phyloP scores from a whole-genome alignment of 2,888 invertebrate species.

The Loripinus fragilis region DNA sequence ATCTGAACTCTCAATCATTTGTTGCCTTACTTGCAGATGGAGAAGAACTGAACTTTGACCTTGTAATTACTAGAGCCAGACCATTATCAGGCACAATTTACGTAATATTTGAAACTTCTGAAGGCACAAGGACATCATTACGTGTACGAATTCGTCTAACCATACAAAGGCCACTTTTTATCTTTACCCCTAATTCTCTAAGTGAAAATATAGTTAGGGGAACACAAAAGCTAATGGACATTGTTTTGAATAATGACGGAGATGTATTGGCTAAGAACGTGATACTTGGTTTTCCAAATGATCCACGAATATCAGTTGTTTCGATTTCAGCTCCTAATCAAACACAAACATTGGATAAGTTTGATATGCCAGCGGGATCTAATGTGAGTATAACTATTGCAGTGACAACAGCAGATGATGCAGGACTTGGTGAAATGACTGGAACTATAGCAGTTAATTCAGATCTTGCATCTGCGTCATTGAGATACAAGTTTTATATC shows the following conservation, averaged over 20 bases:
- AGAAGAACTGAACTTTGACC: constrained; percentile 28
- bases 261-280: constrained; percentile 57
- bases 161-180: constrained; percentile 40
- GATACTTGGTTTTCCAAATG: constrained; percentile 48
- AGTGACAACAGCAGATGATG: constrained; percentile 34
- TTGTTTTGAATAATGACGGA: constrained; percentile 61
- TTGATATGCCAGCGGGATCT: constrained; percentile 40
- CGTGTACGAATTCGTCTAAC: constrained; percentile 37
- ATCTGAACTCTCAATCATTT: background rate
- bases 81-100: constrained; percentile 48
- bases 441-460: constrained; percentile 53
- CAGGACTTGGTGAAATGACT: constrained; percentile 52
- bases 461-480: constrained; percentile 29
- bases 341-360: background rate
- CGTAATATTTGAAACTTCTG: constrained; percentile 40
- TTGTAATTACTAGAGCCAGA: constrained; percentile 34
- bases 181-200: constrained; percentile 30
- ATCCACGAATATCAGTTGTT: constrained; percentile 52
- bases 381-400: constrained; percentile 47
- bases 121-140: constrained; percentile 42
- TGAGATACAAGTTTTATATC: constrained; percentile 54
- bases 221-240: constrained; percentile 42
- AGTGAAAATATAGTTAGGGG: constrained; percentile 44
- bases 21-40: background rate
- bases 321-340: constrained; percentile 42